Evolutionary conservation across 23 tunicate genomes (phyloP).

Genomic region (Halocynthia roretzi): DNA sequence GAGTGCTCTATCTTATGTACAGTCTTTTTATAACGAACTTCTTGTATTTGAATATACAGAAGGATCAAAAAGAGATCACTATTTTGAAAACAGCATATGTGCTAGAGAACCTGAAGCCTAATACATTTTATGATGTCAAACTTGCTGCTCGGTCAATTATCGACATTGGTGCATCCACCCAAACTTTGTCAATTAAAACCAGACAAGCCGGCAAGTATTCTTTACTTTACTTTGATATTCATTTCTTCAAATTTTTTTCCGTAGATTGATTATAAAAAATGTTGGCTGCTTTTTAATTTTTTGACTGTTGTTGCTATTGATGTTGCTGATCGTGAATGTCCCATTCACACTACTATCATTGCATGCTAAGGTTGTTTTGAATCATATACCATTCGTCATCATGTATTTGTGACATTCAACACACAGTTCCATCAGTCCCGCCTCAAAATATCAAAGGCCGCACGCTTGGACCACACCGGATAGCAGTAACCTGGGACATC

Average conservation of each 20-base stretch:
- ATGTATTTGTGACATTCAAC: background rate
- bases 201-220: constrained; percentile 44
- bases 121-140: constrained; percentile 45
- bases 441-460: constrained; percentile 48
- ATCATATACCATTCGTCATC: no score
- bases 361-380: no score
- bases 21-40: no score
- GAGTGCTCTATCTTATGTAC: no score
- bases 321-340: no score
- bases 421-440: constrained; percentile 77
- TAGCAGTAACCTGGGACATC: constrained; percentile 44
- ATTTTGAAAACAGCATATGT: background rate
- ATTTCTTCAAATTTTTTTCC: background rate
- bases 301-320: no score
- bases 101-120: constrained; percentile 35
- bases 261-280: no score
- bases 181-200: constrained; percentile 42
- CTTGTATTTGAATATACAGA: no score
- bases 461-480: constrained; percentile 28
- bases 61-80: no score
- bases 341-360: no score
- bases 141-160: constrained; percentile 45
- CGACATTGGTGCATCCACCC: constrained; percentile 62
- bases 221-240: background rate
- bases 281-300: no score